phyloP scores from a whole-genome alignment of 2,797 vertebrate species.

The Buphagus erythrorhynchus region DNA sequence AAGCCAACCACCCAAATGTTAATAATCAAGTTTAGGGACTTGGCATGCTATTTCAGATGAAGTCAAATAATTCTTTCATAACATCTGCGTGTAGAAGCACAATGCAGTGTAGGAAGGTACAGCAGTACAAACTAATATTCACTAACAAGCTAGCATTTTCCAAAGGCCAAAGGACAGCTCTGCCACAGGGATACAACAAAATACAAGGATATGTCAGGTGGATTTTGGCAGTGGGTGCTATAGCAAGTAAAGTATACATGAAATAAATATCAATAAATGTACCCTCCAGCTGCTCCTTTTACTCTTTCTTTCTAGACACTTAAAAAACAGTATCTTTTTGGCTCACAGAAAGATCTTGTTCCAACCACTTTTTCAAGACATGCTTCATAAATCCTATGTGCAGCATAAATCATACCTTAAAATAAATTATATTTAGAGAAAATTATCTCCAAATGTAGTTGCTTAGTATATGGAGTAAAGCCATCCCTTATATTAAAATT shows the following conservation, averaged over 20 bases:
- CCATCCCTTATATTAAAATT: not conserved
- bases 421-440: constrained; percentile 14
- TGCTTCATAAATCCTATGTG: constrained; percentile 40
- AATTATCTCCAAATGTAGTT: not conserved
- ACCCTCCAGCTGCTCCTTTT: not conserved
- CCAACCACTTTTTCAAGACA: not conserved
- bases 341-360: constrained; percentile 16
- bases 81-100: not conserved
- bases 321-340: not conserved
- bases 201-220: not conserved
- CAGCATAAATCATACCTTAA: constrained; percentile 8
- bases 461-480: not conserved
- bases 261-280: constrained; percentile 26
- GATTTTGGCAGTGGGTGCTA: not conserved
- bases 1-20: not conserved
- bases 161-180: not conserved
- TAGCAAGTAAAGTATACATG: not conserved
- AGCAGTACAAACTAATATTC: not conserved
- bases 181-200: not conserved
- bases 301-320: not conserved
- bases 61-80: not conserved
- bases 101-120: not conserved
- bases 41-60: not conserved
- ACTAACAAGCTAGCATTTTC: not conserved
- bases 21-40: not conserved